These are phyloP conservation scores for Choristoneura fumiferana DNA, from an alignment of 1,140 invertebrate species.

Conservation along the genomic window DNA sequence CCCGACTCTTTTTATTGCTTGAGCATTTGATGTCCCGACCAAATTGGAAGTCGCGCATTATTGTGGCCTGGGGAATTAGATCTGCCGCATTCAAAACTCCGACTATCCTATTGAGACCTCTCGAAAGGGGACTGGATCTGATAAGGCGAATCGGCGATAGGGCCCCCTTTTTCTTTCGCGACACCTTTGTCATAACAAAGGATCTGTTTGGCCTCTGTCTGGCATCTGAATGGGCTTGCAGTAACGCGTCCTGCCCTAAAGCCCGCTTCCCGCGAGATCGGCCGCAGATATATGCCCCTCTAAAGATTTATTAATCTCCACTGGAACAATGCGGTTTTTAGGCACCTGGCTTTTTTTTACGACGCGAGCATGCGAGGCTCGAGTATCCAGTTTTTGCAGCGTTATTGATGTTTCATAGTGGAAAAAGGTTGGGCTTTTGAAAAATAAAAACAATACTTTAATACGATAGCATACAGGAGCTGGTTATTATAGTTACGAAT, in stretches of 20 bases:
- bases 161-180: constrained; percentile 74
- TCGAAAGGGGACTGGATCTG: constrained; percentile 76
- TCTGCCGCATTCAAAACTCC: constrained; percentile 59
- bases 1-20: constrained; percentile 42
- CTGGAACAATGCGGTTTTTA: constrained; percentile 72
- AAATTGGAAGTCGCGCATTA: constrained; percentile 62
- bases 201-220: constrained; percentile 69
- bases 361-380: constrained; percentile 43
- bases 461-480: too few relatives aligned
- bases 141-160: constrained; percentile 75
- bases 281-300: constrained; percentile 67
- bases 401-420: too few relatives aligned
- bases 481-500: too few relatives aligned
- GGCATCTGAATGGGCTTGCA: constrained; percentile 75
- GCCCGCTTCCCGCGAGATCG: constrained; percentile 72
- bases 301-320: constrained; percentile 77
- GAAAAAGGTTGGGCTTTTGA: too few relatives aligned
- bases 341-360: constrained; percentile 74
- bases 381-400: constrained; percentile 59
- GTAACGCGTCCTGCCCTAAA: constrained; percentile 64
- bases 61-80: constrained; percentile 69
- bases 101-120: constrained; percentile 70
- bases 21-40: constrained; percentile 46
- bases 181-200: constrained; percentile 77
- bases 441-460: too few relatives aligned